phyloP scores from a whole-genome alignment of 2,797 vertebrate genomes.

The Artibeus jamaicensis region DNA sequence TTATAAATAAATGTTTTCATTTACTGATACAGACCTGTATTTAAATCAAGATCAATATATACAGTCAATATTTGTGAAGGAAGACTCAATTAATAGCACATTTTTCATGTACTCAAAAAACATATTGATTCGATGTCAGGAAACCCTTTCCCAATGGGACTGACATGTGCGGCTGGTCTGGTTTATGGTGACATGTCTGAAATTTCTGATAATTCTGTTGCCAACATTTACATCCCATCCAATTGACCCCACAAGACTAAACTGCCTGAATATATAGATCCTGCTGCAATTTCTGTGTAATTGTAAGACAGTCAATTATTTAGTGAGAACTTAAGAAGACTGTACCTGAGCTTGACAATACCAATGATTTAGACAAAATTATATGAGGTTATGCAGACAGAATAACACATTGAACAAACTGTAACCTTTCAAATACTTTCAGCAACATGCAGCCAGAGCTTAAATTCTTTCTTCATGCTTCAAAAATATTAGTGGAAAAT shows the following conservation, averaged over 20 bases:
- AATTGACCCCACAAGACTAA: background rate
- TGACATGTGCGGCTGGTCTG: background rate
- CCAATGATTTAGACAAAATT: slow-evolving; percentile 22
- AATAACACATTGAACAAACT: background rate
- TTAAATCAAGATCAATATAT: slow-evolving; percentile 18
- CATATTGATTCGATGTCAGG: background rate
- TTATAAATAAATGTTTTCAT: background rate
- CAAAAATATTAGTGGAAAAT: background rate
- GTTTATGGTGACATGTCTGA: background rate
- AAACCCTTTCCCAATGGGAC: background rate
- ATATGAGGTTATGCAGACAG: background rate
- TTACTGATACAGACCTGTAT: background rate
- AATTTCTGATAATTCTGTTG: slow-evolving; percentile 5
- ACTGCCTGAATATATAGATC: background rate
- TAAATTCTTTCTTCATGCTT: background rate
- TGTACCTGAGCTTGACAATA: background rate
- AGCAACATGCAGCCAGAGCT: background rate
- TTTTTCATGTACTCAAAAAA: background rate
- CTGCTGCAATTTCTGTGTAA: background rate
- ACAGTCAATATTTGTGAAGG: slow-evolving; percentile 7
- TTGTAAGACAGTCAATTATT: background rate
- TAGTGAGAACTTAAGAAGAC: slow-evolving; percentile 29
- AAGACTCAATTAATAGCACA: background rate
- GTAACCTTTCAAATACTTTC: background rate
- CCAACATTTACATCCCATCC: background rate